A percentile compares a stretch with the other conserved stretches of the same genome.
phyloP scores from a whole-genome alignment of 2,113 vertebrate species.

The Carassius carassius region DNA sequence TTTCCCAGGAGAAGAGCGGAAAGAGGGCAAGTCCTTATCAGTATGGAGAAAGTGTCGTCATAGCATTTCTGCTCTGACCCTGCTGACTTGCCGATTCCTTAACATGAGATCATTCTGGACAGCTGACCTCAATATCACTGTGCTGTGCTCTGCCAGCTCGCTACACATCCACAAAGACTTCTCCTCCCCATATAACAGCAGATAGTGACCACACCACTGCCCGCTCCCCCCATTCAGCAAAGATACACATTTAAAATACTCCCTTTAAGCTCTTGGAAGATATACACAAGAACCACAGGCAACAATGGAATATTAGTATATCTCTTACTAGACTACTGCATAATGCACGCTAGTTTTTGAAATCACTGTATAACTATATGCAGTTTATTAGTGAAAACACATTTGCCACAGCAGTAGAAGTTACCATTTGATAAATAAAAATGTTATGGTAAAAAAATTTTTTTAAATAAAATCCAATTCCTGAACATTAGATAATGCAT shows the following conservation, averaged over 20 bases:
- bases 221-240: background rate
- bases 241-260: background rate
- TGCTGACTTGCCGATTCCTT: conserved; percentile 78
- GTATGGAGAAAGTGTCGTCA: conserved; percentile 76
- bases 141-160: conserved; percentile 59
- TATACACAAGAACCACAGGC: background rate
- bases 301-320: background rate
- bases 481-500: background rate
- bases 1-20: conserved; percentile 63
- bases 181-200: conserved; percentile 43
- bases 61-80: conserved; percentile 72
- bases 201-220: background rate
- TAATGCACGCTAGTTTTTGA: background rate
- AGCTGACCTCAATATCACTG: conserved; percentile 79
- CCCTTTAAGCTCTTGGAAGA: background rate
- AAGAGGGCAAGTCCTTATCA: conserved; percentile 69
- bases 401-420: background rate
- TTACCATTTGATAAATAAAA: background rate
- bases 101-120: conserved; percentile 80
- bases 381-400: too few species aligned
- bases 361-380: background rate
- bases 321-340: background rate
- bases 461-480: too few species aligned
- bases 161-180: conserved; percentile 63
- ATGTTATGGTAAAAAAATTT: too few species aligned